Base-by-base conservation (phyloP, 2,797 vertebrate species). In the Bryconaethiops microstoma region DNA sequence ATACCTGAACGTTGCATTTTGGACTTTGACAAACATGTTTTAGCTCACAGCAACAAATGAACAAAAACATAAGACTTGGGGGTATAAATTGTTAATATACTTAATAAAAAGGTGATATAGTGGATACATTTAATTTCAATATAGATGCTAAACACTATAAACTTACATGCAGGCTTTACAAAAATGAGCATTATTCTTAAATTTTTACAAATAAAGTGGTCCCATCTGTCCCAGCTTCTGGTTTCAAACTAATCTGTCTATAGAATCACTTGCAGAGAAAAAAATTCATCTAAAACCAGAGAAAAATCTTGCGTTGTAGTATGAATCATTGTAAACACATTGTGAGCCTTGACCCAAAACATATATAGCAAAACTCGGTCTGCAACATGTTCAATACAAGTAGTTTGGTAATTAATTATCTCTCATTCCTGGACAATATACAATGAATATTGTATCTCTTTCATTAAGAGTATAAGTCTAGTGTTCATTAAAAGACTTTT, bases 51-150 rank as follows among this genome's bases (percentile, higher is more conserved):
- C 23, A 13, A 23, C 54, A 48, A 39, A 35, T 42, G 17, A 39
- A 35, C 14, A 60, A 63, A 71, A 42, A 21, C 16, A 54, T 19
- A 54, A 1, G 25, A 42, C 42, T 68, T 45, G 35, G 23, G 60
- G 17, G 6, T 45, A 17, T 74, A 50, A 50, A 7, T 21, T 80
- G 54, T 76, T 70, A 67, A 83, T 71, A 57, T 70, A 62, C 78
- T 82, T 78, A 78, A 21, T 87, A 83, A 86, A 85, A 84, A 73
- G 21, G 23, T 70, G 77, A 83, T 42, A 25, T 68, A 72, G 81
- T 79, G n/a, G 45, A 10, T 83, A 84, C 39, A 83, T 48, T 80
- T 76, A 69, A 50, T 60, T 42, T 12, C 81, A 9, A 0, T 17
- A 67, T 84, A 84, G 80, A 64, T 74, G 82, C 65, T 0, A 76